Conservation (phyloP, 2,113 vertebrate genomes). For the Chaetodon trifascialis region DNA sequence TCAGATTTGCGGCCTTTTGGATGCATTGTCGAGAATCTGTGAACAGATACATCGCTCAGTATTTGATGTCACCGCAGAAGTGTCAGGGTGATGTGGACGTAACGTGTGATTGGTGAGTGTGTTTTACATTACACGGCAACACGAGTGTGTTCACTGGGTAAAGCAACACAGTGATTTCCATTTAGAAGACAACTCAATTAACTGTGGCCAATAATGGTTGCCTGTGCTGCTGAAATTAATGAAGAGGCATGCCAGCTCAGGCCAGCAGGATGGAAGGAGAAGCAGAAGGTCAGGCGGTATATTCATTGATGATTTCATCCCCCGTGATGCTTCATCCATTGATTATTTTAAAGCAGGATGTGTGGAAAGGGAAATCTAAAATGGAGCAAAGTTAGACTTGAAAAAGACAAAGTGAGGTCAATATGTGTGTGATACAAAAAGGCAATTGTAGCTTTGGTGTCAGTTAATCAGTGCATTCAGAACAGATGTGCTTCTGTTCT, state of each 20-base stretch:
- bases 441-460: not conserved
- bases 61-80: slow-evolving; percentile 20
- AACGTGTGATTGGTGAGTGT: slow-evolving; percentile 17
- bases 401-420: not conserved
- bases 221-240: slow-evolving; percentile 47
- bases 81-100: not conserved
- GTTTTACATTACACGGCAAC: slow-evolving; percentile 30
- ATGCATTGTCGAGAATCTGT: not conserved
- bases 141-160: not conserved
- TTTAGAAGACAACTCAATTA: slow-evolving; percentile 63
- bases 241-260: slow-evolving; percentile 32
- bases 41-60: not conserved
- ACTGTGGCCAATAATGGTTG: slow-evolving; percentile 57
- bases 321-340: not conserved
- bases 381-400: not conserved
- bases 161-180: slow-evolving; percentile 49
- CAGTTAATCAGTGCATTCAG: not conserved
- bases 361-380: not conserved
- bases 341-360: not conserved
- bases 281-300: slow-evolving; percentile 28
- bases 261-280: slow-evolving; percentile 25
- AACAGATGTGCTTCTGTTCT: not conserved
- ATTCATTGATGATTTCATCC: slow-evolving; percentile 25
- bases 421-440: not conserved
- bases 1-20: not conserved